Base-by-base conservation (phyloP, 2,797 vertebrate species). In the Darevskia nairensis region DNA sequence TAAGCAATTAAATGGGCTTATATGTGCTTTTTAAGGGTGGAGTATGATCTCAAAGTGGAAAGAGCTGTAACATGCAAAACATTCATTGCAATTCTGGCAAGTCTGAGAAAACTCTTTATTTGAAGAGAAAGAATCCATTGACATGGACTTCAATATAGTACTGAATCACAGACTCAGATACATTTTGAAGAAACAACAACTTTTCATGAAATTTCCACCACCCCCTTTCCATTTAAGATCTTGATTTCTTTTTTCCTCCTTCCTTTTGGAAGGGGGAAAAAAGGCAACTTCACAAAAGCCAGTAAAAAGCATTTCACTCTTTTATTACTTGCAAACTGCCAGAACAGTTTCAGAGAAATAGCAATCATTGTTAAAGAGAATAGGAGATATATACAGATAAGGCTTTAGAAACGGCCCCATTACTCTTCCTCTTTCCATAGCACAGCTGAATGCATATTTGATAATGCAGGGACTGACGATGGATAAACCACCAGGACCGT, bases 291-390 rank as follows among this genome's bases (percentile, higher is more conserved):
- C 72, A 90, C 1, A 89, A 64, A 6, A 84, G 35, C 87, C 29
- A 89, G 19, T 27, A 92, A 86, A 88, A 87, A 4, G 15, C 2
- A 74, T 85, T 68, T 79, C 39, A 29, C 8, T 68, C 2, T 5
- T 91, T 72, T 75, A 75, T 89, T 90, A 86, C 50, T 78, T 66
- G 1, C 2, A 91, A 76, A 66, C 17, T 86, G 21, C 50, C 81
- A 75, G 39, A 95, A 89, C 69, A 64, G 79, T 88, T 82, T 78
- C n/a, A 89, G 88, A 93, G 13, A 15, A 90, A 78, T 69, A 88
- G 6, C 5, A 86, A 90, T 5, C n/a, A 86, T 79, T 85, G 68
- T 89, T 59, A 88, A 92, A 85, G 27, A 86, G 27, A 90, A 86
- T 21, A 87, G 71, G 8, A 68, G 59, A 64, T 32, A 32, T 9